Conservation (phyloP, 1,140 invertebrate genomes). For the Reticulitermes speratus region DNA sequence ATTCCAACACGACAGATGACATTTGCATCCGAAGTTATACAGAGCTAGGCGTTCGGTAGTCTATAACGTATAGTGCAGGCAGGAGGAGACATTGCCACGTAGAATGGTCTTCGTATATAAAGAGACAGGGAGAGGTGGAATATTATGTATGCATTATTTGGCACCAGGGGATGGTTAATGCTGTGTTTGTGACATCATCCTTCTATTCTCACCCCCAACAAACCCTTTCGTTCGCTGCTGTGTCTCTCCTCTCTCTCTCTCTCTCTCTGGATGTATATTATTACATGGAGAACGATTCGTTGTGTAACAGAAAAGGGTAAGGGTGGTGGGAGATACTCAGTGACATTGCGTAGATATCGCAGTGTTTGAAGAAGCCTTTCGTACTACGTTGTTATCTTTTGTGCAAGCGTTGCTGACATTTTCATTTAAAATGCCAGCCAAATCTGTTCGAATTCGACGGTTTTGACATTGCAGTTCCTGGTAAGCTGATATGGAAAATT, state of each 20-base stretch:
- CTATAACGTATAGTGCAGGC: neutral
- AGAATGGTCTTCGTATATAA: slow-evolving; percentile 15
- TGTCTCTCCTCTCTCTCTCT: slow-evolving; percentile 6
- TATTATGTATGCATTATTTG: slow-evolving; percentile 19
- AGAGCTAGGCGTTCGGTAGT: neutral
- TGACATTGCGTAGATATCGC: slow-evolving; percentile 6
- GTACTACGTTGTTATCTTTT: slow-evolving; percentile 8
- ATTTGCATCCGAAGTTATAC: slow-evolving; percentile 12
- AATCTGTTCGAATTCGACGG: neutral
- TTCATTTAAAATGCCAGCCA: slow-evolving; percentile 16
- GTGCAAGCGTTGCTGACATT: slow-evolving; percentile 5
- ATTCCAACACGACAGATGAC: neutral
- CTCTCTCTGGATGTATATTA: slow-evolving; percentile 13
- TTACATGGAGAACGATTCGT: slow-evolving; percentile 4
- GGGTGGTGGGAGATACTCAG: neutral
- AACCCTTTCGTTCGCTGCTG: neutral
- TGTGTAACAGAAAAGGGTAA: slow-evolving; percentile 1
- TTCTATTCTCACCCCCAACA: neutral
- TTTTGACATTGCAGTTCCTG: neutral
- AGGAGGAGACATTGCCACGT: neutral
- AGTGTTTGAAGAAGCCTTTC: neutral
- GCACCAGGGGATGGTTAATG: slow-evolving; percentile 2
- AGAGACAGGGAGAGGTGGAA: neutral
- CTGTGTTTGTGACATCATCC: neutral
- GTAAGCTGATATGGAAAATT: neutral